Conservation (phyloP, 2,888 invertebrate genomes). For the Scaptomyza polygonia region DNA sequence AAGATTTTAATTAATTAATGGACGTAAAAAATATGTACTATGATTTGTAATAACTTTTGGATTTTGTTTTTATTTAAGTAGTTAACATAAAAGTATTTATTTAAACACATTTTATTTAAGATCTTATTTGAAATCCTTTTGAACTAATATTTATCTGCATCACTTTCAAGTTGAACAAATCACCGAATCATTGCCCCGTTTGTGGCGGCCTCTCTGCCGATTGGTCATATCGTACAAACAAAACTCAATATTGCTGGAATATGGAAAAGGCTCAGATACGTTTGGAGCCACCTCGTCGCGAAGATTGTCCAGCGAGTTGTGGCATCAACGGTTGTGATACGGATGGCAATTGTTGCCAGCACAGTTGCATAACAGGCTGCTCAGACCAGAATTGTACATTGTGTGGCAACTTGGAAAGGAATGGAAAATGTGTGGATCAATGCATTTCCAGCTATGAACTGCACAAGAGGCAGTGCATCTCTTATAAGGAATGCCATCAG, state of each 20-base stretch:
- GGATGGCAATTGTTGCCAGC: conserved; percentile 89
- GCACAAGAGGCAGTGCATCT: conserved; percentile 65
- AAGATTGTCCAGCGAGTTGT: conserved; percentile 86
- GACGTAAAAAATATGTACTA: too few relatives aligned
- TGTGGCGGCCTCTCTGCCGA: conserved; percentile 82
- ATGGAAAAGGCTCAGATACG: conserved; percentile 81
- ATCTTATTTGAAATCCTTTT: neutral
- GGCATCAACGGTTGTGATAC: conserved; percentile 84
- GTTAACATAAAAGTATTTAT: too few relatives aligned
- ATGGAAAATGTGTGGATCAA: conserved; percentile 72
- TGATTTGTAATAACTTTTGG: too few relatives aligned
- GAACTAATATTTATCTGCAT: neutral
- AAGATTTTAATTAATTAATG: too few relatives aligned
- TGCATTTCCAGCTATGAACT: conserved; percentile 64
- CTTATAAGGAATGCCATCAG: conserved; percentile 58
- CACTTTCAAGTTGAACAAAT: conserved; percentile 86
- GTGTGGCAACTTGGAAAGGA: conserved; percentile 65
- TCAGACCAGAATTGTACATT: conserved; percentile 87
- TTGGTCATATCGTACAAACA: conserved; percentile 32
- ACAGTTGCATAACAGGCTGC: conserved; percentile 91
- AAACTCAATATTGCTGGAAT: conserved; percentile 90
- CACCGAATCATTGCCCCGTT: conserved; percentile 88
- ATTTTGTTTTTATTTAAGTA: too few relatives aligned
- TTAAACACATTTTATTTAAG: too few relatives aligned
- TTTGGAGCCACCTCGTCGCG: conserved; percentile 26